Evolutionary conservation across 2,113 vertebrate genomes (phyloP), one percentile per base, ranked within the genome.

Genomic region (Pangasianodon gigas): DNA sequence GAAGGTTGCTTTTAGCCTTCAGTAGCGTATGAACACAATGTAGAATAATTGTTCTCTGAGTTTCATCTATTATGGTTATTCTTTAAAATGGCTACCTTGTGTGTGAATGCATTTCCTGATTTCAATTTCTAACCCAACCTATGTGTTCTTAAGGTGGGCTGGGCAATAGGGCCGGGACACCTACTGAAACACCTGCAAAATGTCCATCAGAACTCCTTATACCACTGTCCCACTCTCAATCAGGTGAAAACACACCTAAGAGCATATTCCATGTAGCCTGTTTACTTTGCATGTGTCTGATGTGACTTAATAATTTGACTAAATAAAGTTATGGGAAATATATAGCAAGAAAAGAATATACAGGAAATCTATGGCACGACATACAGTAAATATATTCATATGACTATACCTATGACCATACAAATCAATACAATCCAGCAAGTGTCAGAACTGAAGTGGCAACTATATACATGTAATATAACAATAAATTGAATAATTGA

Each of bases 171-270:
- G 56, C 96, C 97, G 0, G 91, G 95, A n/a, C 77, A 69, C 3
- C 93, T 99, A 91, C 58, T 99, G 91, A 98, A 96, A 92, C 97
- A 99, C 93, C 85, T 99, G 82, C 95, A 95, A 86, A 97, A 96
- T 0, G 91, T 99, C 88, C 98, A 99, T 93, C 98, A 99, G 93
- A 99, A 99, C 93, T 96, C 96, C 0, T 56, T 97, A 74, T 98
- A 96, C 89, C 97, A 97, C 94, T 98, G 97, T 79, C 95, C 98
- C 60, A 99, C 98, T 0, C 94, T 96, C 37, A 94, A 93, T 84
- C 98, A 99, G 97, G 98, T 99, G 92, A 95, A 92, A 84, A 85
- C 60, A 52, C 32, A 32, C 16, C 9, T 24, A 32, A 29, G 16
- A 14, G 4, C n/a, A 75, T 75, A 41, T 48, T 46, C 24, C 41